Evolutionary conservation across 37 sponge, comb jelly and placozoan species (phyloP).

Genomic region (Axinella damicornis): DNA sequence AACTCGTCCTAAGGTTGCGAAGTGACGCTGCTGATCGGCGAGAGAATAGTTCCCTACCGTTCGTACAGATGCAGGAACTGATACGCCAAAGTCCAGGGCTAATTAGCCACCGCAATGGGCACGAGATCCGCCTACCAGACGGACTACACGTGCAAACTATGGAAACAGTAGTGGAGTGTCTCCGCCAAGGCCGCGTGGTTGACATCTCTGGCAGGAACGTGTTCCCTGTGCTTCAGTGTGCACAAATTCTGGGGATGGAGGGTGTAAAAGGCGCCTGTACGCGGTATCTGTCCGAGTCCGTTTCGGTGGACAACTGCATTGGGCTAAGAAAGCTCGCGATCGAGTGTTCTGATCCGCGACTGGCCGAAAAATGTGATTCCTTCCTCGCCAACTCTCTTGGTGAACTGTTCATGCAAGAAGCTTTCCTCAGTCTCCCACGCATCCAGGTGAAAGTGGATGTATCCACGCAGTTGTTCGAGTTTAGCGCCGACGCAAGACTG

Average conservation of each 20-base stretch:
- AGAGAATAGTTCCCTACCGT: no score
- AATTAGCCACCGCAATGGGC: not conserved
- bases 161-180: not conserved
- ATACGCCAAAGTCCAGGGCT: no score
- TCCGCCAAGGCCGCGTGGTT: not conserved
- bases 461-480: not conserved
- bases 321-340: not conserved
- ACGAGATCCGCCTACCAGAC: not conserved
- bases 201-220: not conserved
- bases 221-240: not conserved
- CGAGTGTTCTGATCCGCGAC: not conserved
- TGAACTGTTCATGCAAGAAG: conserved; percentile 9
- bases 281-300: not conserved
- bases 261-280: not conserved
- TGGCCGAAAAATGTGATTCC: not conserved
- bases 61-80: no score
- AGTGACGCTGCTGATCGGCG: no score
- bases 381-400: not conserved
- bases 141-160: conserved; percentile 4
- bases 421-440: conserved; percentile 27
- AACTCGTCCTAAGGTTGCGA: no score
- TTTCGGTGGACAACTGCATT: conserved; percentile 7
- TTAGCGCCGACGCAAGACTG: conserved; percentile 7
- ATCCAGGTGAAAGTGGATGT: conserved; percentile 41
- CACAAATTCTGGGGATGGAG: not conserved